A percentile compares a stretch with the other conserved stretches of the same genome.
Evolutionary conservation across 2,797 vertebrate species (phyloP).

Genomic region (Acanthopagrus latus): DNA sequence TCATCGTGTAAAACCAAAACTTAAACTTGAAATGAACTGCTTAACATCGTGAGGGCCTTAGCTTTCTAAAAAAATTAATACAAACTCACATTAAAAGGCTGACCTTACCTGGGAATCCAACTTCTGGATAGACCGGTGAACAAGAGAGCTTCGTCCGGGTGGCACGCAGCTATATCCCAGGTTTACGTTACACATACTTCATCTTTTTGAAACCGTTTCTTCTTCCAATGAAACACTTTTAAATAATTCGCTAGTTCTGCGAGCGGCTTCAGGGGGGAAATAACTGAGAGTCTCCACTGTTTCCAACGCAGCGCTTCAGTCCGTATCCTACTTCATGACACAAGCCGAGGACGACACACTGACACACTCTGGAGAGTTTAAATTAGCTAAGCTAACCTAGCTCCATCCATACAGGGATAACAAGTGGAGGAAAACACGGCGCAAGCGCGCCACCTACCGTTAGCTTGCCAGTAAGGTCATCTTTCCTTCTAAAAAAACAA

Average conservation of each 20-base stretch:
- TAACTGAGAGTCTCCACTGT: not conserved
- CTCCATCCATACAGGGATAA: slow-evolving; percentile 60
- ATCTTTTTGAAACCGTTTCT: slow-evolving; percentile 39
- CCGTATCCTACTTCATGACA: slow-evolving; percentile 42
- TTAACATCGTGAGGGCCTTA: rapidly evolving
- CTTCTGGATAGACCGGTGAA: slow-evolving; percentile 63
- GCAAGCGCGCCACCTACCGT: slow-evolving; percentile 66
- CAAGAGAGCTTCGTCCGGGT: slow-evolving; percentile 53
- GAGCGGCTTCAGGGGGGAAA: not conserved
- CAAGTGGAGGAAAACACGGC: slow-evolving; percentile 35
- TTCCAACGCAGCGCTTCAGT: not conserved
- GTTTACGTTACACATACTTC: slow-evolving; percentile 70
- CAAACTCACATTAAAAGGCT: not conserved
- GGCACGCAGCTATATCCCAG: slow-evolving; percentile 65
- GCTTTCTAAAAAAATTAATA: not conserved
- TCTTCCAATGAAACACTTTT: not conserved
- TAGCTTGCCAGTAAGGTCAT: not conserved
- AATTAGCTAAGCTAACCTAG: slow-evolving; percentile 76
- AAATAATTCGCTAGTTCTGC: not conserved
- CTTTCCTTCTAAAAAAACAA: not conserved
- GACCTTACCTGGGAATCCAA: slow-evolving; percentile 74
- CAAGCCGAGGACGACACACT: slow-evolving; percentile 46
- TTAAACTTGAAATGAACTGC: not conserved
- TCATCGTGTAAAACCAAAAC: slow-evolving; percentile 3
- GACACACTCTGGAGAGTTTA: slow-evolving; percentile 70